Evolutionary conservation across 64 coral and sea anemone species (phyloP).

Genomic region (Dendronephthya gigantea): DNA sequence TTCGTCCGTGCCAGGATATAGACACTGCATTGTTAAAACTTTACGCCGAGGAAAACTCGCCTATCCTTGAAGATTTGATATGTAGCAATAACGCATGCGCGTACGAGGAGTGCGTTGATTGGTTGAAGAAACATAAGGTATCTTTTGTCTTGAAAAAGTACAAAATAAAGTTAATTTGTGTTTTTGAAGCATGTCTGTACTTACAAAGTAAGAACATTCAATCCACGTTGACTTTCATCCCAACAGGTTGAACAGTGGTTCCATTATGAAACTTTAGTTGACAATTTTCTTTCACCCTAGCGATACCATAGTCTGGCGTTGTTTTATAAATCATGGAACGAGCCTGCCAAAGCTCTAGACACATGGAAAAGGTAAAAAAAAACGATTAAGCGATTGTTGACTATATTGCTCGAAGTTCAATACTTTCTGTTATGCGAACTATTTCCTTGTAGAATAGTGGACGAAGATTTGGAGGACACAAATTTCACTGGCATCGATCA

Average conservation of each 20-base stretch:
- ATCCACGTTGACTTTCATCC: not conserved
- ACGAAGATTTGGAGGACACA: slow-evolving; percentile 45
- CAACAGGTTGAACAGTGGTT: not conserved
- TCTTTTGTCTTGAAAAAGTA: not conserved
- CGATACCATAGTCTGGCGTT: slow-evolving; percentile 59
- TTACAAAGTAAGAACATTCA: not conserved
- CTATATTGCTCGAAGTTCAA: no score
- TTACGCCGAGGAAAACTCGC: slow-evolving; percentile 73
- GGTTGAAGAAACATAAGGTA: slow-evolving; percentile 74
- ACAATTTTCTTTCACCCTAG: slow-evolving; percentile 34
- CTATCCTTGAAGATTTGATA: slow-evolving; percentile 51
- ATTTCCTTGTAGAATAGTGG: slow-evolving; percentile 24
- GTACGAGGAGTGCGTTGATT: slow-evolving; percentile 51
- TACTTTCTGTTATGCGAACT: not conserved
- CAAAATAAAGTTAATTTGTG: no score
- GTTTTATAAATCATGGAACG: slow-evolving; percentile 54
- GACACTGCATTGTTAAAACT: slow-evolving; percentile 77
- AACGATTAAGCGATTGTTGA: no score
- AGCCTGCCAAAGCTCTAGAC: slow-evolving; percentile 50
- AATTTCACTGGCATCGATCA: slow-evolving; percentile 61
- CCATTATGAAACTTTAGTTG: not conserved
- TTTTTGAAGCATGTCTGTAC: no score
- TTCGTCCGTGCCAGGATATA: slow-evolving; percentile 63
- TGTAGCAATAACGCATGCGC: slow-evolving; percentile 62
- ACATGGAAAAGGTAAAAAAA: slow-evolving; percentile 71